Base-by-base conservation (phyloP, 2,113 vertebrate genomes). In the Chamaea fasciata region DNA sequence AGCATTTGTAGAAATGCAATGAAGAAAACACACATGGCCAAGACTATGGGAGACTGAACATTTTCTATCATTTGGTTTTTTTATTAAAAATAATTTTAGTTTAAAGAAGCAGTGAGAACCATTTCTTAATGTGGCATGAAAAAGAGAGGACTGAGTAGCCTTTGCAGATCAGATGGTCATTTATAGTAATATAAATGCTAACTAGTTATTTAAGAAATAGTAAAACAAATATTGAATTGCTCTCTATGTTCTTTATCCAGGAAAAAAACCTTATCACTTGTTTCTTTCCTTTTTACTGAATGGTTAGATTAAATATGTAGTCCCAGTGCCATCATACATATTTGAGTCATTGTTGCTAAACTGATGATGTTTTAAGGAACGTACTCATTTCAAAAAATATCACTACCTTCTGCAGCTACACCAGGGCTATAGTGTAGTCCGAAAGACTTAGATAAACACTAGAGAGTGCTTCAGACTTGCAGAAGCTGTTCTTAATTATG, bases 31-130 rank as follows among this genome's bases (percentile, higher is more conserved):
- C 5, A n/a, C 13, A 82, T 82, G 65, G 46, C 30, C 46, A 53
- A 82, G 74, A 46, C 33, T 83, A 53, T 53, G 11, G 10, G 12
- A 87, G 15, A 55, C 9, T 21, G 60, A 86, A 15, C 1, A 49
- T 84, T 84, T 94, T 83, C 13, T 60, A 47, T 79, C 23, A 20
- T 8, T 83, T 60, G 3, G 49, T 10, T 64, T 62, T 62, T 79
- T 76, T 57, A 47, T 23, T 82, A 85, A 84, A 73, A 80, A 11
- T 55, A 31, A 31, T 55, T 53, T 83, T 65, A 55, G 10, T 93
- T 86, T 94, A 89, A 94, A 87, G 35, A 67, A 91, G 23, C 10
- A 62, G 10, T 31, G 74, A 49, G 91, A 91, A 28, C 12, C 3
- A 35, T 50, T 80, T 17, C 31, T 87, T 73, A 30, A 28, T 50